phyloP scores from a whole-genome alignment of 2,888 invertebrate genomes.

The Brachypalpus laphriformis region DNA sequence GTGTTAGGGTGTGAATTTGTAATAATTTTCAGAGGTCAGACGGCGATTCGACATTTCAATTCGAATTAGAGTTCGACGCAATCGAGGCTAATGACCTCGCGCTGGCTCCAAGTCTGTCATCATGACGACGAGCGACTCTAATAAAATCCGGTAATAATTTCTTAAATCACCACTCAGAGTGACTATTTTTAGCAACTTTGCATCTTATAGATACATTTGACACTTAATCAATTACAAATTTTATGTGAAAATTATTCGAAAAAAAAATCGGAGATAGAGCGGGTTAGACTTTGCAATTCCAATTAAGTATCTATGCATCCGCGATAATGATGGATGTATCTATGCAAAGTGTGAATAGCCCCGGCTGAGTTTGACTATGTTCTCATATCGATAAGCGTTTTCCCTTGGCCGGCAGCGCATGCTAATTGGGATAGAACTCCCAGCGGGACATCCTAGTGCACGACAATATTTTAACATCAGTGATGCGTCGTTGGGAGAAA shows the following conservation, averaged over 20 bases:
- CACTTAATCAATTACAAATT: slow-evolving; percentile 1
- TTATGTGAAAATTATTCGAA: slow-evolving; percentile 42
- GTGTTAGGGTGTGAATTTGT: slow-evolving; percentile 47
- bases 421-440: slow-evolving; percentile 9
- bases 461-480: background rate
- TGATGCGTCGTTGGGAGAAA: background rate
- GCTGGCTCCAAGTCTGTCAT: too few relatives aligned
- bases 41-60: background rate
- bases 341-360: background rate
- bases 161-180: background rate
- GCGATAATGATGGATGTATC: slow-evolving; percentile 35
- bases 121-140: background rate
- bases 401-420: background rate
- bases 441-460: background rate
- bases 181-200: slow-evolving; percentile 14
- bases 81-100: slow-evolving; percentile 35
- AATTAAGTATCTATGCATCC: slow-evolving; percentile 32
- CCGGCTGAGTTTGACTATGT: background rate
- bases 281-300: slow-evolving; percentile 3
- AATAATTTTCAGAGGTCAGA: slow-evolving; percentile 12
- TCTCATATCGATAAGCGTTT: background rate
- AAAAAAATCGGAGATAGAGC: background rate
- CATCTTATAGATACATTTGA: background rate
- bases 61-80: background rate
- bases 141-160: background rate